phyloP scores from a whole-genome alignment of 2,113 vertebrate genomes.

The Cervus canadensis region DNA sequence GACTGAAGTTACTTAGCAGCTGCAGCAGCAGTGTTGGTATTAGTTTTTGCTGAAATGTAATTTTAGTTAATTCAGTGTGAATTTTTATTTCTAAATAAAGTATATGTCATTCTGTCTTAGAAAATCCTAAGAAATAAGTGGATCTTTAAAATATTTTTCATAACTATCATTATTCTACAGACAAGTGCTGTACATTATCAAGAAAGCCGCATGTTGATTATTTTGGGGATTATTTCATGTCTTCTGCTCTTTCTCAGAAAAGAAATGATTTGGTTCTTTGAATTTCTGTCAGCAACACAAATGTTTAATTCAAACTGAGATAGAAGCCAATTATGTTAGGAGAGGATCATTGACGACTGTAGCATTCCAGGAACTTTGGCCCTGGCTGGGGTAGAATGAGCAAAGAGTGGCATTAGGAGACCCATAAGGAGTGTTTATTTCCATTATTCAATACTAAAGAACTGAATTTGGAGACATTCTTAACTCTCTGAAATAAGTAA shows the following conservation, averaged over 20 bases:
- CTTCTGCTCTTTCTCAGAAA: neutral
- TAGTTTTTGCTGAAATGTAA: neutral
- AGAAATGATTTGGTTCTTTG: neutral
- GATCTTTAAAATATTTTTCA: neutral
- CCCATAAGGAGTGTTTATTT: neutral
- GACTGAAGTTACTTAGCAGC: no score
- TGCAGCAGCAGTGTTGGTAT: neutral
- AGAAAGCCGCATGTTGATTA: neutral
- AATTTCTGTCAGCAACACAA: neutral
- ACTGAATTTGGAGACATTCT: neutral
- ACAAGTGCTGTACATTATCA: neutral
- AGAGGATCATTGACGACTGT: neutral
- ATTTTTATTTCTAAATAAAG: conserved; percentile 24
- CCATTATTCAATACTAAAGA: neutral
- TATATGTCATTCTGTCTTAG: neutral
- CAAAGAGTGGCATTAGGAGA: neutral
- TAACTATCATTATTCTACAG: neutral
- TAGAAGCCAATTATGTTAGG: neutral
- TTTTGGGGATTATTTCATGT: neutral
- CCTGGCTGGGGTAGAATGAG: neutral
- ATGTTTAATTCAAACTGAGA: neutral
- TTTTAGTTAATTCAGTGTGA: neutral
- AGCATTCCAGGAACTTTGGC: neutral
- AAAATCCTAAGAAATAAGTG: neutral
- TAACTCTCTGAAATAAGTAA: neutral